Conservation (phyloP, 2,797 vertebrate genomes). For the Neoniphon sammara region DNA sequence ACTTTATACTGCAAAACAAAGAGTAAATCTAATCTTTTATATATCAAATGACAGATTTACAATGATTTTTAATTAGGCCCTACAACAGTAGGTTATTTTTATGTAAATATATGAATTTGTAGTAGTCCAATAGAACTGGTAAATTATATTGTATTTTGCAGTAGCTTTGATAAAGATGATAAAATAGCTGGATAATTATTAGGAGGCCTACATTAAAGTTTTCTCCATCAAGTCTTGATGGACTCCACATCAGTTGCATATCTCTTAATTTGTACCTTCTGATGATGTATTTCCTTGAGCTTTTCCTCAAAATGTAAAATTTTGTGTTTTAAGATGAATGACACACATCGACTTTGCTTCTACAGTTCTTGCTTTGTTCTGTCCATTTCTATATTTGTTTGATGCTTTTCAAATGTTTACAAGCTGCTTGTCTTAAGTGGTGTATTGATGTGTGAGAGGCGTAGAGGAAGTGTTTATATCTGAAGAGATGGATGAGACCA, state of each 20-base stretch:
- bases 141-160: constrained; percentile 54
- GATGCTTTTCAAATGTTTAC: constrained; percentile 82
- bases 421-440: constrained; percentile 79
- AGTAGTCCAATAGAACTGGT: constrained; percentile 59
- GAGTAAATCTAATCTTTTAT: constrained; percentile 60
- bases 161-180: constrained; percentile 40
- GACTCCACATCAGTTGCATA: constrained; percentile 23
- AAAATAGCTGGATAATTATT: constrained; percentile 30
- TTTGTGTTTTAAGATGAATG: constrained; percentile 40
- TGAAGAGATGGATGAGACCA: constrained; percentile 58
- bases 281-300: constrained; percentile 29
- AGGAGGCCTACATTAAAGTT: constrained; percentile 33
- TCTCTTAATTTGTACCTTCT: constrained; percentile 44
- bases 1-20: constrained; percentile 73
- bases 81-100: constrained; percentile 55
- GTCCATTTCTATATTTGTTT: constrained; percentile 71
- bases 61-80: constrained; percentile 57
- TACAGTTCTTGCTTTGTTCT: constrained; percentile 51
- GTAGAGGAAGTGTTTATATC: constrained; percentile 47
- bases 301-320: constrained; percentile 57
- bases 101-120: constrained; percentile 53
- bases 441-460: constrained; percentile 62
- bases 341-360: constrained; percentile 27
- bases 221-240: constrained; percentile 19
- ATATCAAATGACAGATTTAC: constrained; percentile 46